Evolutionary conservation across 2,113 vertebrate species (phyloP), one percentile per base, ranked within the genome.

Genomic region (Psilopsiagon aymara): DNA sequence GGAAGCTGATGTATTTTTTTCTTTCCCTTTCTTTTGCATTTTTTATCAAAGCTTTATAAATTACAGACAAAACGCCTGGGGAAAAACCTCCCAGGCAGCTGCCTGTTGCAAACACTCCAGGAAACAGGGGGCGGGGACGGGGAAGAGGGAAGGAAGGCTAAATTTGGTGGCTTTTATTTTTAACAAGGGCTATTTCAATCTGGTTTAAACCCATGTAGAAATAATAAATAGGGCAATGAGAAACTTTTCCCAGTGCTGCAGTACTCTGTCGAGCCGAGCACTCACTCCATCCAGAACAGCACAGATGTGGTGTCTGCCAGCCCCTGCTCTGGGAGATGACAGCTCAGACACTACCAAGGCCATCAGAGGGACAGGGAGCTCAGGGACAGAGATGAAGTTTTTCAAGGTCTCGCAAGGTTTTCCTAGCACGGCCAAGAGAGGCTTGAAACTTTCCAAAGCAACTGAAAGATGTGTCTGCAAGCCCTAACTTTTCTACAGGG

Each of bases 121-220:
- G 95, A 97, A 96, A 96, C 9, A 13, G 8, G 73, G 49, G 25
- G 24, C 39, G 23, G 47, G 25, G 13, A 5, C 25, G 33, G 44
- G 31, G 78, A 67, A 89, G 84, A 86, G 82, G 94, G 86, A 96
- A 95, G 95, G 96, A 96, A 97, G 52, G 74, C 94, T 95, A 96
- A 97, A 96, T 95, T 86, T 84, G 94, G 69, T 91, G 88, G 35
- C 57, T 95, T 94, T 96, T 97, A 96, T 97, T 95, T 96, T 94
- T 95, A 83, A 94, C 91, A 35, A 91, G 73, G 66, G 27, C 62
- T 84, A 79, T 94, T 96, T 92, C 91, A 82, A 78, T 89, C 94
- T 35, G 16, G 27, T 94, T 93, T 78, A 95, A 94, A 78, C 16
- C 6, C 52, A 68, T 6, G 23, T 13, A 5, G 11, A 87, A 77